Conservation (phyloP, 2,888 invertebrate species). For the Lagria hirta region DNA sequence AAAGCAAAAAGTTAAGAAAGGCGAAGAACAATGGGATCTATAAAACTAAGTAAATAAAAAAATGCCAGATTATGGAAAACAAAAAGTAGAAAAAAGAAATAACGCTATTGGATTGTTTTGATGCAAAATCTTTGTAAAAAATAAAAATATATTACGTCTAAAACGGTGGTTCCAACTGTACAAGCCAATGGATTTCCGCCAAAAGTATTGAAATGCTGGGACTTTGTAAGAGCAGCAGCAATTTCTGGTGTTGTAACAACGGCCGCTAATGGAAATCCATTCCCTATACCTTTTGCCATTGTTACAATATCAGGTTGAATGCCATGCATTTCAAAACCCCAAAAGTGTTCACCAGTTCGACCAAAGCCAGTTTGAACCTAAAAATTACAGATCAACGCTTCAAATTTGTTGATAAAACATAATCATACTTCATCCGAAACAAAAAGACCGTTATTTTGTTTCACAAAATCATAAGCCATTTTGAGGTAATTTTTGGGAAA, state of each 20-base stretch:
- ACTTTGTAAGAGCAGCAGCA: slow-evolving; percentile 72
- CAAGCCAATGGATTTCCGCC: slow-evolving; percentile 94
- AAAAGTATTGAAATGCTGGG: slow-evolving; percentile 91
- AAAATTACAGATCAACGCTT: too few relatives aligned
- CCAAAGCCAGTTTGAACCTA: slow-evolving; percentile 97
- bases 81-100: too few relatives aligned
- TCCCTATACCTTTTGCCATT: slow-evolving; percentile 93
- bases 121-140: too few relatives aligned
- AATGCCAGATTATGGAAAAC: too few relatives aligned
- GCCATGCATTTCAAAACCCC: slow-evolving; percentile 93
- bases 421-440: slow-evolving; percentile 95
- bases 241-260: slow-evolving; percentile 91
- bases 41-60: too few relatives aligned
- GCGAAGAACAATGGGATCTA: too few relatives aligned
- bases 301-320: slow-evolving; percentile 92
- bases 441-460: slow-evolving; percentile 81
- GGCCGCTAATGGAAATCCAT: slow-evolving; percentile 95
- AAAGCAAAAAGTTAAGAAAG: too few relatives aligned
- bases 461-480: slow-evolving; percentile 75
- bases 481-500: slow-evolving; percentile 86
- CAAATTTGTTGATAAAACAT: slow-evolving; percentile 20
- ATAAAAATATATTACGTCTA: too few relatives aligned
- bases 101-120: too few relatives aligned
- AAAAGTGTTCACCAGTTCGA: slow-evolving; percentile 88
- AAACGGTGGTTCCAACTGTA: slow-evolving; percentile 85